Conservation (phyloP, 2,888 invertebrate species). For the Dorcus parallelipipedus region DNA sequence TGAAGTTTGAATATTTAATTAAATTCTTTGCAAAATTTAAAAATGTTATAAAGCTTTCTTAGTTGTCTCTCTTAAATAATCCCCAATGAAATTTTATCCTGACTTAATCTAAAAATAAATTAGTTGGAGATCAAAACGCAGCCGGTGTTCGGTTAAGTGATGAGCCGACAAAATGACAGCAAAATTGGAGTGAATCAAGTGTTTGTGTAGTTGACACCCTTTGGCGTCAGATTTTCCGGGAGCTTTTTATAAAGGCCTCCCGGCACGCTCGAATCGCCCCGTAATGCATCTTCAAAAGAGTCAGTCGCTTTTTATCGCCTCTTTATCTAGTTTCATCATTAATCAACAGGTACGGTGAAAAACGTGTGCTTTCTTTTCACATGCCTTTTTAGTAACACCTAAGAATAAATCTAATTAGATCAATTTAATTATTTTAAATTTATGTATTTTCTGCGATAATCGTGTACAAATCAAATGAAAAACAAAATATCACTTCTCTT, state of each 20-base stretch:
- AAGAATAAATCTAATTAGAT: no score
- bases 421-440: no score
- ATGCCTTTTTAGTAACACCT: no score
- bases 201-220: constrained; percentile 47
- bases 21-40: no score
- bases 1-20: no score
- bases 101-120: background rate
- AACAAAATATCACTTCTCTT: no score
- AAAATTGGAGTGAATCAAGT: constrained; percentile 43
- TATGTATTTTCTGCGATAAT: no score
- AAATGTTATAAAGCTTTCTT: no score
- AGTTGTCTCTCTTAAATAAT: no score
- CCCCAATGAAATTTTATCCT: background rate
- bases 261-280: constrained; percentile 7
- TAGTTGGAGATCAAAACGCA: background rate
- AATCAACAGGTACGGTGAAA: constrained; percentile 17
- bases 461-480: no score
- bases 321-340: constrained; percentile 14
- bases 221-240: constrained; percentile 44
- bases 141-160: constrained; percentile 28
- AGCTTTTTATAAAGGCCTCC: constrained; percentile 31
- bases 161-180: constrained; percentile 39
- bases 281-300: constrained; percentile 20
- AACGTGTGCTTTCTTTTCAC: no score
- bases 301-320: constrained; percentile 14